Percentiles rank a stretch among this genome's conserved stretches.
phyloP scores from a whole-genome alignment of 1,140 invertebrate species.

The Eupeodes corollae region DNA sequence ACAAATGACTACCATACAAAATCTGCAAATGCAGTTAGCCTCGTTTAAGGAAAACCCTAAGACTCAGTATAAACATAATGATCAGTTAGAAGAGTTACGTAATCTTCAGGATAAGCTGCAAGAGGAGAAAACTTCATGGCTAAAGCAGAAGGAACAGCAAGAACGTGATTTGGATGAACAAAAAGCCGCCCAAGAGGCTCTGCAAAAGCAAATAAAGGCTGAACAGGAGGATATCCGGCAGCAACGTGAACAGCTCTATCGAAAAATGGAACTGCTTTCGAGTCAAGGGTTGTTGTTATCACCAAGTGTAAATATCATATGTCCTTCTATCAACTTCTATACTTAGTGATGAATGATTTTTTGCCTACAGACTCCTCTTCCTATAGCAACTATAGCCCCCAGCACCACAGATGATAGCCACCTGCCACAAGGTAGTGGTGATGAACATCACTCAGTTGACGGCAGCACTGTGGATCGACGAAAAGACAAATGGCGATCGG shows the following conservation, averaged over 20 bases:
- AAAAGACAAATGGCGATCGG: conserved; percentile 33
- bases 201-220: conserved; percentile 51
- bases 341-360: background rate
- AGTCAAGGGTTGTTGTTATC: conserved; percentile 55
- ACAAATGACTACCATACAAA: conserved; percentile 74
- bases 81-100: conserved; percentile 59
- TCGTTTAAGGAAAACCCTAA: conserved; percentile 41
- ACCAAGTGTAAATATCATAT: conserved; percentile 40
- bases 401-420: conserved; percentile 2
- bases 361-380: conserved; percentile 1
- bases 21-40: conserved; percentile 53
- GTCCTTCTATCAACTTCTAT: background rate
- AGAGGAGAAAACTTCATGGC: conserved; percentile 69
- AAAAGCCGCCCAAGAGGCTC: conserved; percentile 38
- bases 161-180: conserved; percentile 55
- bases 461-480: conserved; percentile 24
- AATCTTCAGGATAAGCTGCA: conserved; percentile 65
- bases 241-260: conserved; percentile 75
- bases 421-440: conserved; percentile 11
- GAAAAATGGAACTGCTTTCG: conserved; percentile 66
- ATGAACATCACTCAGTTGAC: background rate
- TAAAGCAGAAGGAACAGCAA: conserved; percentile 49
- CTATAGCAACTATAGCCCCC: conserved; percentile 6
- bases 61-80: conserved; percentile 52
- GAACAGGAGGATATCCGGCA: conserved; percentile 74